These are phyloP conservation scores for Lamellibrachia columna DNA, from an alignment of 2,888 invertebrate genomes.

Conservation along the genomic window DNA sequence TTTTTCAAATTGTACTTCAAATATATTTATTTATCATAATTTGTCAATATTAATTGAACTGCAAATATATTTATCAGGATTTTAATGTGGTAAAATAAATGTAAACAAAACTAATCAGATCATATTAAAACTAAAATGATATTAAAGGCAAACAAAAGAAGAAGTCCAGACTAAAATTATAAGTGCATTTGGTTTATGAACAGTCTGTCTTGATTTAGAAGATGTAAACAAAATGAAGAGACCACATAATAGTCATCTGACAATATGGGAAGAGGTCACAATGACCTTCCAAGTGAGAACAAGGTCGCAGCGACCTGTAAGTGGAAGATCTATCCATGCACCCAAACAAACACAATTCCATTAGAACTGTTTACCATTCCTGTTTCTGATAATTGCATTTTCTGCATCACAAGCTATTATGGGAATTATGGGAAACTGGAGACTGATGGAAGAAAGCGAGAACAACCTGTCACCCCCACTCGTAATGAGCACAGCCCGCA, in stretches of 20 bases:
- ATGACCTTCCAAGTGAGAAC: not conserved
- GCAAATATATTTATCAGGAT: too few relatives aligned
- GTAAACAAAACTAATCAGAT: not conserved
- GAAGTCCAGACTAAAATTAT: too few relatives aligned
- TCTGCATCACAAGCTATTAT: not conserved
- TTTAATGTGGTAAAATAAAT: not conserved
- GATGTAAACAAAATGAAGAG: not conserved
- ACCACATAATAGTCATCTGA: not conserved
- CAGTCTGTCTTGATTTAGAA: not conserved
- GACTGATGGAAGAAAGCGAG: not conserved
- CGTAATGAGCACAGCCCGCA: not conserved
- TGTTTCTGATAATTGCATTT: not conserved
- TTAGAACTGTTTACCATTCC: not conserved
- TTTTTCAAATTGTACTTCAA: too few relatives aligned
- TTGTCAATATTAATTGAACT: too few relatives aligned
- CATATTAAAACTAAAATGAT: not conserved
- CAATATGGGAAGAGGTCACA: not conserved
- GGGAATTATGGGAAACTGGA: not conserved
- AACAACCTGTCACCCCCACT: not conserved
- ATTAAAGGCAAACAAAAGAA: too few relatives aligned
- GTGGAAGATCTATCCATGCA: not conserved
- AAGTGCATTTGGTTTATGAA: not conserved
- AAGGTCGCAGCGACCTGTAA: not conserved
- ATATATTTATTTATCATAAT: too few relatives aligned
- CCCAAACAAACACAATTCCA: not conserved